Conservation (phyloP, 2,113 vertebrate species). For the Monarcha castaneiventris region DNA sequence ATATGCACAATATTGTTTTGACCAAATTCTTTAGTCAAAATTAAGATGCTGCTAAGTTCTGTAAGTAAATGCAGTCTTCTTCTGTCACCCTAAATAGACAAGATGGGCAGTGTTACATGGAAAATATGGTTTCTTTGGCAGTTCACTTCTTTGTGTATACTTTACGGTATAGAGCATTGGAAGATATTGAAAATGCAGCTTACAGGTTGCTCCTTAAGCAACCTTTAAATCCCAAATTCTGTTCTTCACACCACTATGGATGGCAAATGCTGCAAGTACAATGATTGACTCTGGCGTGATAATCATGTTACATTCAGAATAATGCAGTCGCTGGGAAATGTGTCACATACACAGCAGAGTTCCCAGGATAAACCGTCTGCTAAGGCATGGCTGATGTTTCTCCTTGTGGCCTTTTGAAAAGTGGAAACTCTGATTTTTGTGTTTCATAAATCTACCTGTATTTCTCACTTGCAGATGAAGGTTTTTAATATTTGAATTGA, state of each 20-base stretch:
- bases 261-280: not conserved
- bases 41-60: not conserved
- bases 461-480: not conserved
- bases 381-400: not conserved
- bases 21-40: constrained; percentile 1
- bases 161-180: not conserved
- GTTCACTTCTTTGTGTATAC: not conserved
- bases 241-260: not conserved
- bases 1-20: not conserved
- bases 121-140: not conserved
- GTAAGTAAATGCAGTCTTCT: not conserved
- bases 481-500: not conserved
- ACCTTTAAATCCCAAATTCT: not conserved
- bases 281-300: not conserved
- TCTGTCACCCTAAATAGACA: not conserved
- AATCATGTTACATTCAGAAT: not conserved
- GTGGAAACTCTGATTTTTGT: not conserved
- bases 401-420: not conserved
- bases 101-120: not conserved
- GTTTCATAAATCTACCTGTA: not conserved
- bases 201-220: not conserved
- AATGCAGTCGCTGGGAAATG: not conserved
- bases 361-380: not conserved
- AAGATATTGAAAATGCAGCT: not conserved
- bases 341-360: not conserved